These are phyloP conservation scores for Theretra japonica DNA, from an alignment of 2,888 invertebrate genomes.

Conservation along the genomic window DNA sequence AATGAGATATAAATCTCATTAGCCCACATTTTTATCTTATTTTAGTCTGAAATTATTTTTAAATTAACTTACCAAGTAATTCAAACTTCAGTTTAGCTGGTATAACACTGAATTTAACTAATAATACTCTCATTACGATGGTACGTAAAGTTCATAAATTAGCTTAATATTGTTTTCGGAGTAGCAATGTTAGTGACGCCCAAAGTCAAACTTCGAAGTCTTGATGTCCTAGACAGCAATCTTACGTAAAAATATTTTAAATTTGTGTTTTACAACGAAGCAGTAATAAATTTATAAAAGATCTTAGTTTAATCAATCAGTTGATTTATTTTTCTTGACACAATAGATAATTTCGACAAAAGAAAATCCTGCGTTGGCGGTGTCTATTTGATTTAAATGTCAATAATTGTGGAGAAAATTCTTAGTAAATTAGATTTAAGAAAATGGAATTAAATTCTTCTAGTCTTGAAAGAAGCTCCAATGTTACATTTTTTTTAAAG, in stretches of 20 bases:
- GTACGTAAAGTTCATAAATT: not conserved
- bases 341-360: no score
- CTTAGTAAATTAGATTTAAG: no score
- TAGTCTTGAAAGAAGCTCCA: no score
- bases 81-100: not conserved
- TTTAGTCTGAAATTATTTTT: not conserved
- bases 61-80: not conserved
- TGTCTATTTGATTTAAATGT: no score
- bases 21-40: not conserved
- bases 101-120: not conserved
- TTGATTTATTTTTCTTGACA: no score
- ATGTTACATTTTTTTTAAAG: no score
- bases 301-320: not conserved
- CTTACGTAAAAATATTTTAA: not conserved
- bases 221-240: not conserved
- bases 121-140: not conserved
- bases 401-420: no score
- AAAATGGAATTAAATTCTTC: no score
- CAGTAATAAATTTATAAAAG: not conserved
- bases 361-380: no score
- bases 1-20: slow-evolving; percentile 7
- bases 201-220: not conserved
- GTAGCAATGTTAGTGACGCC: not conserved
- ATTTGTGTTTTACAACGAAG: not conserved
- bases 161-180: slow-evolving; percentile 7